Base-by-base conservation (phyloP, 1,140 invertebrate genomes). In the Oncopeltus fasciatus region DNA sequence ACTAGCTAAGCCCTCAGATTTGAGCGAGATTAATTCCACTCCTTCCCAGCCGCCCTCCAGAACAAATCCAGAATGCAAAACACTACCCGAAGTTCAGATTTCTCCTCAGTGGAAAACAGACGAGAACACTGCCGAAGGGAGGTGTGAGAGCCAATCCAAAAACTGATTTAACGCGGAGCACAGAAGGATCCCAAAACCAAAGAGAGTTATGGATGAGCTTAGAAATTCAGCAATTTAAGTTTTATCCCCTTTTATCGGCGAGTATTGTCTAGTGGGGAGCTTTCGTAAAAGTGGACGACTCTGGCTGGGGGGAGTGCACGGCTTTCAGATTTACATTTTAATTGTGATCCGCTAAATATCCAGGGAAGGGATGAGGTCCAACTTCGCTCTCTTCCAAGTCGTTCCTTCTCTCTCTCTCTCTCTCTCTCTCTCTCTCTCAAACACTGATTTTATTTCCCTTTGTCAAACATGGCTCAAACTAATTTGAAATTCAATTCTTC, bases 401-500 rank as follows among this genome's bases (percentile, higher is more conserved):
- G n/a, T n/a, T n/a, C n/a, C n/a, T n/a, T n/a, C n/a, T n/a, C n/a
- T n/a, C n/a, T n/a, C n/a, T n/a, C n/a, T n/a, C n/a, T n/a, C n/a
- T n/a, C n/a, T n/a, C n/a, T n/a, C n/a, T n/a, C n/a, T n/a, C 31
- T 38, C 5, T 14, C 31, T 5, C 5, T 5, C 5, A 38, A 20
- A 20, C 59, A 9, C 51, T 62, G 60, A 62, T 62, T 62, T 62
- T 62, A 62, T 62, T 62, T 62, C 60, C 47, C 60, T 51, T 62
- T 62, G 60, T 62, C 60, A 62, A 62, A 62, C 60, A 57, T 18
- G 60, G 51, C 33, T 62, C 59, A 47, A 57, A 62, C 60, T 62
- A 29, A 62, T 62, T 62, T 62, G 60, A 62, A 62, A 53, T 62
- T 62, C 60, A 62, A 62, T 62, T 62, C 60, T 62, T 62, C 51